Evolutionary conservation across 2,113 vertebrate genomes (phyloP).

Genomic region (Himantopus leucocephalus): DNA sequence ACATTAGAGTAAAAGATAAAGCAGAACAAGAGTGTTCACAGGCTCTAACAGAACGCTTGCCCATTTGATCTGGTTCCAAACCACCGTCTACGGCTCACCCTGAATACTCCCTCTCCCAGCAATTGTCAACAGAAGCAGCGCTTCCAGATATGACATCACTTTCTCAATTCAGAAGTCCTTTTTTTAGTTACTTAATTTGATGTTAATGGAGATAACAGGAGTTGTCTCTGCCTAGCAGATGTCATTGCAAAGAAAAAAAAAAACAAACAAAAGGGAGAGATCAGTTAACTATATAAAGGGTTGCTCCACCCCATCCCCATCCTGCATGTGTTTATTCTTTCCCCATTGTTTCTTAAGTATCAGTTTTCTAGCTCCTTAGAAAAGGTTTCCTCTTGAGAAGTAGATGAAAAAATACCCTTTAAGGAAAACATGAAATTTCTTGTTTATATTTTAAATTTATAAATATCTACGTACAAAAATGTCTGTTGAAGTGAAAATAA

Average conservation of each 20-base stretch:
- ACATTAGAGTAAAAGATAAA: not conserved
- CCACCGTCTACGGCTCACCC: not conserved
- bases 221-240: not conserved
- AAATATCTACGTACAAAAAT: not conserved
- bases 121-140: not conserved
- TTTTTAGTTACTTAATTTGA: constrained; percentile 35
- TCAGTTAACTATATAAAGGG: not conserved
- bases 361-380: not conserved
- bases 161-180: not conserved
- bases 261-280: not conserved
- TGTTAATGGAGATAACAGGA: not conserved
- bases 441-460: not conserved
- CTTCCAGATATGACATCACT: not conserved
- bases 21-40: not conserved
- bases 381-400: not conserved
- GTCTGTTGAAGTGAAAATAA: not conserved
- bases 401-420: not conserved
- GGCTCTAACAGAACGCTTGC: not conserved
- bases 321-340: not conserved
- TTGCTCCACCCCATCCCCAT: not conserved
- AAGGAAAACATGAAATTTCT: not conserved
- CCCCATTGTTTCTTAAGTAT: constrained; percentile 17
- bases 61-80: not conserved
- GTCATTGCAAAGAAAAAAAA: not conserved
- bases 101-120: not conserved